Base-by-base conservation (phyloP, 2,113 vertebrate genomes). In the Oceanites oceanicus region DNA sequence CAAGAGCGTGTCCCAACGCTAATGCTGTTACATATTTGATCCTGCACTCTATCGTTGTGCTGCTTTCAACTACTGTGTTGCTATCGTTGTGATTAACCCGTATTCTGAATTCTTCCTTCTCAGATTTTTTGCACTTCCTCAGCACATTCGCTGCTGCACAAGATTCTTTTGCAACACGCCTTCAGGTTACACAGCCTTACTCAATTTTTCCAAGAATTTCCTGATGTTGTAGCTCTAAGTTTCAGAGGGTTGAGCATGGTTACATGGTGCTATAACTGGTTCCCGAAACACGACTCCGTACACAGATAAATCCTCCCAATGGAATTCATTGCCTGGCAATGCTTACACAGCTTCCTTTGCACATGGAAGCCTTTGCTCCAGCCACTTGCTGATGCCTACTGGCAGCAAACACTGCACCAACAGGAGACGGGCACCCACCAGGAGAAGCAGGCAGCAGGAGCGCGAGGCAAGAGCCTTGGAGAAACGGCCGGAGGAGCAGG, bases 391-490 rank as follows among this genome's bases (percentile, higher is more conserved):
- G 7, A 6, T 0, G 3, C 32, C 26, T 10, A 20, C 6, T 7
- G 55, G 11, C 2, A 6, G 21, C 36, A 45, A 13, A 17, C 0
- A 1, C 30, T 1, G 1, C 17, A 20, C 11, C n/a, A 47, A 10
- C 25, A 42, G 42, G 67, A 70, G 20, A 22, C 1, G 9, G 66
- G 36, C 55, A 29, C 29, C 22, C 2, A 4, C 23, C 1, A 1
- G 13, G 38, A 66, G 9, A 59, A 27, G 73, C 73, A 19, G 34
- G 22, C 7, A 7, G 44, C 4, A 2, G n/a, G 15, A 73, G 32
- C 36, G 27, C 4, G 1, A 14, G 27, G 38, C 38, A 42, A 63
- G 38, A 65, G 40, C 52, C 71, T 10, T 10, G 19, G 34, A 47
- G 73, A 14, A 75, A 22, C 9, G 42, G 25, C 11, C 7, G 34